A percentile compares a stretch with the other conserved stretches of the same genome.
phyloP scores from a whole-genome alignment of 1,140 invertebrate genomes.

The Capitella teleta region DNA sequence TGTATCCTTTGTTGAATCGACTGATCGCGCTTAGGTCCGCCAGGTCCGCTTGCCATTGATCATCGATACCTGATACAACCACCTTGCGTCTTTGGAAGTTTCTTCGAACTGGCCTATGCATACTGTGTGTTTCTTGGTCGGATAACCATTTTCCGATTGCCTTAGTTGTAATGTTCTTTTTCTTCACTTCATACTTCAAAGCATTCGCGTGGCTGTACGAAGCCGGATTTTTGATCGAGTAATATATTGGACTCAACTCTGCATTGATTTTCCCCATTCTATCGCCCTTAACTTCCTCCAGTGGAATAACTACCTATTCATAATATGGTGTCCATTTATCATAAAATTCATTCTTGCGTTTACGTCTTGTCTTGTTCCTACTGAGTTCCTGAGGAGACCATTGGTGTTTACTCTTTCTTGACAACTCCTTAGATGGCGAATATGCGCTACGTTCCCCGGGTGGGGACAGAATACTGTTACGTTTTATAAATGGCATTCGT shows the following conservation, averaged over 20 bases:
- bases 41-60: slow-evolving; percentile 39
- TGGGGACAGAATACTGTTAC: not conserved
- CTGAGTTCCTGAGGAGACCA: too few species aligned
- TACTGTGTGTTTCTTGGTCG: slow-evolving; percentile 11
- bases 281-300: too few species aligned
- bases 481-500: not conserved
- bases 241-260: too few species aligned
- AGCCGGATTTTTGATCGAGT: too few species aligned
- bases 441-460: not conserved
- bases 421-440: not conserved
- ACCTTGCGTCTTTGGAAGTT: slow-evolving; percentile 6
- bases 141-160: slow-evolving; percentile 8
- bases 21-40: slow-evolving; percentile 24
- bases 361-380: not conserved
- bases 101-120: slow-evolving; percentile 11
- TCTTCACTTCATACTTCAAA: not conserved
- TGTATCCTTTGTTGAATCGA: slow-evolving; percentile 34
- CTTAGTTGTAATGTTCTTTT: not conserved
- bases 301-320: too few species aligned
- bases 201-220: not conserved
- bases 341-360: too few species aligned
- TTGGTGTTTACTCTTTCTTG: not conserved
- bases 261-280: too few species aligned
- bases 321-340: not conserved
- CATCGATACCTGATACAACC: slow-evolving; percentile 20